Evolutionary conservation across 2,113 vertebrate genomes (phyloP).

Genomic region (Eulacestoma nigropectus): DNA sequence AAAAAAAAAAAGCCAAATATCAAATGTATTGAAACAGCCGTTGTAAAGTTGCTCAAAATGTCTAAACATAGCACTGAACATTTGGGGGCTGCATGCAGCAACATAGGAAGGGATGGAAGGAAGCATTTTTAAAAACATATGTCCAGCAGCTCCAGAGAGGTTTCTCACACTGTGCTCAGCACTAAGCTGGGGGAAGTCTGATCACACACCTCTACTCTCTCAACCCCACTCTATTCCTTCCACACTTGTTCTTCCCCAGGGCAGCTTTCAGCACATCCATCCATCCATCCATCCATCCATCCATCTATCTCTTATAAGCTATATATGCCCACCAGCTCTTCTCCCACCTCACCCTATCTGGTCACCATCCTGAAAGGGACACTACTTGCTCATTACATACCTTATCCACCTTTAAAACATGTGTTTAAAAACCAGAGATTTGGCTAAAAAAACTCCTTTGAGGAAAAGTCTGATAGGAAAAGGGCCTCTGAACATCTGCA

Average conservation of each 20-base stretch:
- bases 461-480: not conserved
- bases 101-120: not conserved
- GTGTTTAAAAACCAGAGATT: not conserved
- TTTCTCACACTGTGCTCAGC: not conserved
- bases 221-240: not conserved
- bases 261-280: not conserved
- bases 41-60: not conserved
- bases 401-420: not conserved
- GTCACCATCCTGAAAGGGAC: not conserved
- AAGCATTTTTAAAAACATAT: not conserved
- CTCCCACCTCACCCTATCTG: not conserved
- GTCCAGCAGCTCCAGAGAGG: not conserved
- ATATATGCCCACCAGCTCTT: not conserved
- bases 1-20: not conserved
- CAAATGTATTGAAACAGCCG: not conserved
- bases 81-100: not conserved
- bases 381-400: not conserved
- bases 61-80: not conserved
- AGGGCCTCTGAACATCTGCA: not conserved
- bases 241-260: not conserved
- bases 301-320: not conserved
- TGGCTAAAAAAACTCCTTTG: not conserved
- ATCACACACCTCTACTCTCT: not conserved
- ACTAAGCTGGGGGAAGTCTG: not conserved
- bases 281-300: not conserved